Percentiles rank a stretch among this genome's conserved stretches.
phyloP scores from a whole-genome alignment of 2,113 vertebrate species.

The Patagioenas fasciata region DNA sequence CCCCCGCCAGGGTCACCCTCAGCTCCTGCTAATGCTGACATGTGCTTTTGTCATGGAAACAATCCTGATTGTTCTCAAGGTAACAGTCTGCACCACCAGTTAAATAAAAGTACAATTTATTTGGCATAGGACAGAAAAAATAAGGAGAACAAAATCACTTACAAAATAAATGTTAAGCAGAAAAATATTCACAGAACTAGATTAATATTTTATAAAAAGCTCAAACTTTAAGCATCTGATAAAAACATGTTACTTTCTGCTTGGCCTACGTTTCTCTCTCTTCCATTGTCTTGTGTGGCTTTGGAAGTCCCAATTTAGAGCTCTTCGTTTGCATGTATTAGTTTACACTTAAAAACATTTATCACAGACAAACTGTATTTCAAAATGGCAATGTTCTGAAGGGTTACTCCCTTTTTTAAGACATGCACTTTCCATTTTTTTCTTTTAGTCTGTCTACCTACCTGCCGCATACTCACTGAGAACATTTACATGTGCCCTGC shows the following conservation, averaged over 20 bases:
- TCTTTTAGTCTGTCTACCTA: not conserved
- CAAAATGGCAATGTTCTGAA: not conserved
- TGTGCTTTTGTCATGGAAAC: not conserved
- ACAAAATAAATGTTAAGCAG: slow-evolving; percentile 48
- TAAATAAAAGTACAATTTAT: slow-evolving; percentile 70
- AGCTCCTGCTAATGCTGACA: not conserved
- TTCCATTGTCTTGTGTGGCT: not conserved
- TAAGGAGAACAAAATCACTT: slow-evolving; percentile 26
- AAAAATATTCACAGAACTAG: slow-evolving; percentile 40
- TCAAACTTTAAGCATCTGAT: slow-evolving; percentile 36
- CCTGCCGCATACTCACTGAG: not conserved
- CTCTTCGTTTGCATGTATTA: not conserved
- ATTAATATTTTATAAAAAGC: slow-evolving; percentile 44
- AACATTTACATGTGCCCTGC: not conserved
- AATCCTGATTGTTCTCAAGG: not conserved
- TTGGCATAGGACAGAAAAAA: slow-evolving; percentile 53
- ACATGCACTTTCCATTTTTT: not conserved
- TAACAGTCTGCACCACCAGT: not conserved
- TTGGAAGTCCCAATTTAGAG: not conserved
- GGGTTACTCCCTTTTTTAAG: not conserved
- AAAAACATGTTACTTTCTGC: slow-evolving; percentile 9
- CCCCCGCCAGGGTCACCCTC: not conserved
- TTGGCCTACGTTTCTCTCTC: not conserved
- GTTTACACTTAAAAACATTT: not conserved
- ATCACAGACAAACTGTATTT: not conserved